These are phyloP conservation scores for Thunnus thynnus DNA, from an alignment of 2,113 vertebrate genomes.

Conservation along the genomic window DNA sequence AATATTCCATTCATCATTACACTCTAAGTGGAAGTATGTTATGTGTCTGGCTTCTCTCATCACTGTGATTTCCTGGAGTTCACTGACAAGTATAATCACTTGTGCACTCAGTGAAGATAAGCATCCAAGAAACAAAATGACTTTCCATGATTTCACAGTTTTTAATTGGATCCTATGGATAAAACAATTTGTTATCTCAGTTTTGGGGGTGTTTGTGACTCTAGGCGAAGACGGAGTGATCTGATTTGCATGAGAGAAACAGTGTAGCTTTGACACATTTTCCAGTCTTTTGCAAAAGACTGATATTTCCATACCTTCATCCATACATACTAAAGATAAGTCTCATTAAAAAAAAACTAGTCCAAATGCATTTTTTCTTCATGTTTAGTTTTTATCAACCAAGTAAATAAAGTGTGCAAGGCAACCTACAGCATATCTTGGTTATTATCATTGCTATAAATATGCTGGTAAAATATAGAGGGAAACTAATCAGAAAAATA, in stretches of 20 bases:
- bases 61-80: slow-evolving; percentile 59
- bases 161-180: slow-evolving; percentile 81
- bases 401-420: not conserved
- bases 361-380: not conserved
- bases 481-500: not conserved
- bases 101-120: slow-evolving; percentile 69
- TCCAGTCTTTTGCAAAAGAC: slow-evolving; percentile 22
- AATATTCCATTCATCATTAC: slow-evolving; percentile 37
- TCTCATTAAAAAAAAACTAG: not conserved
- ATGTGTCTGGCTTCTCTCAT: slow-evolving; percentile 40
- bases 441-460: not conserved
- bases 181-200: slow-evolving; percentile 73
- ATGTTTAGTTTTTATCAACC: not conserved
- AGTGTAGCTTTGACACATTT: slow-evolving; percentile 41
- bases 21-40: slow-evolving; percentile 31
- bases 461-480: not conserved
- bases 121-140: slow-evolving; percentile 72
- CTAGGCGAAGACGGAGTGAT: slow-evolving; percentile 57
- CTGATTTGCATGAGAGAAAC: slow-evolving; percentile 56
- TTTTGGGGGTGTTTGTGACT: slow-evolving; percentile 66
- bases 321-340: not conserved
- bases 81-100: slow-evolving; percentile 66
- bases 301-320: slow-evolving; percentile 10
- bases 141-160: slow-evolving; percentile 76
- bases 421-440: not conserved